A percentile compares a stretch with the other conserved stretches of the same genome.
Evolutionary conservation across 1,140 invertebrate species (phyloP).

Genomic region (Brachionus koreanus): DNA sequence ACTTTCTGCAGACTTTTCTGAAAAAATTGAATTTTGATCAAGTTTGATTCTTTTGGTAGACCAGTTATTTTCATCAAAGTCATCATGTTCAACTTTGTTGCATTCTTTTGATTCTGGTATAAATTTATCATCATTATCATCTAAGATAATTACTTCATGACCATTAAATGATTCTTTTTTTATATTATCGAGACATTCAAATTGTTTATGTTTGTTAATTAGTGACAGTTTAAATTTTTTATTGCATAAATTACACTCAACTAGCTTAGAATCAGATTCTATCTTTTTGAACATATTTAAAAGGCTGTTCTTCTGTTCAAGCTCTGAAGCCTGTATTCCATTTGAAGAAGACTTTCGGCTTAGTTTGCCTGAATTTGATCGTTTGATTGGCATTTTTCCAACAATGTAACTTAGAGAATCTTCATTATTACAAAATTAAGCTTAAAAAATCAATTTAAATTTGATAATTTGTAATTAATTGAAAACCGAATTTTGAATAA

Average conservation of each 20-base stretch:
- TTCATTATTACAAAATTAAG: too few relatives aligned
- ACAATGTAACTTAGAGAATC: not conserved
- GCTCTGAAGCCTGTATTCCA: not conserved
- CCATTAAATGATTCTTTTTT: not conserved
- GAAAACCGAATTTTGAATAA: not conserved
- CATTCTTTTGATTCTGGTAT: not conserved
- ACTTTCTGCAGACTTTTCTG: not conserved
- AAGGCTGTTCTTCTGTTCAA: not conserved
- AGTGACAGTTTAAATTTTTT: not conserved
- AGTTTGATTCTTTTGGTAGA: not conserved
- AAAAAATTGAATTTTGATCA: not conserved
- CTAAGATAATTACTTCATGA: not conserved
- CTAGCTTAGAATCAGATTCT: not conserved
- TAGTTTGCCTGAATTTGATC: not conserved
- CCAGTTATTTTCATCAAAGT: not conserved
- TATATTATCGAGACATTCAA: not conserved
- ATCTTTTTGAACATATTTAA: constrained; percentile 1
- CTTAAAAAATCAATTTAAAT: too few relatives aligned
- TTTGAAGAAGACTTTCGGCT: constrained; percentile 12
- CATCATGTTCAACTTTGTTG: not conserved
- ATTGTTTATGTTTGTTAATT: not conserved
- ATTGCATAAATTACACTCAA: not conserved
- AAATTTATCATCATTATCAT: not conserved
- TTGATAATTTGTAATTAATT: too few relatives aligned
- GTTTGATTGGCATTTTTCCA: not conserved